Evolutionary conservation across 2,797 vertebrate species (phyloP).

Genomic region (Furcifer pardalis): DNA sequence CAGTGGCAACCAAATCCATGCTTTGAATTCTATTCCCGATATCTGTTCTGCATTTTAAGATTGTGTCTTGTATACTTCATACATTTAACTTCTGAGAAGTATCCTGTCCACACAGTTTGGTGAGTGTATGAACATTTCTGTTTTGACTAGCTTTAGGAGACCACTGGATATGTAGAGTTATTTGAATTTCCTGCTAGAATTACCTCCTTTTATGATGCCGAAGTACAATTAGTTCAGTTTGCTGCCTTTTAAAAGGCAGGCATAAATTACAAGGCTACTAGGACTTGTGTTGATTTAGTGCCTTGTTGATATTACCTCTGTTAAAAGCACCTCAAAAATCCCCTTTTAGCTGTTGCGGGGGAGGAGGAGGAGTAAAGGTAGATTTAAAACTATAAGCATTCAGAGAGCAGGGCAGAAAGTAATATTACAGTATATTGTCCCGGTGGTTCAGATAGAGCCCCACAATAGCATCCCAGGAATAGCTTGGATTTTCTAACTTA

Average conservation of each 20-base stretch:
- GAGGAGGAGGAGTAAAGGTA: slow-evolving; percentile 22
- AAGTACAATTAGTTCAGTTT: slow-evolving; percentile 79
- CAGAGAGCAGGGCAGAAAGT: not conserved
- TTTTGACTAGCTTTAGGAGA: slow-evolving; percentile 37
- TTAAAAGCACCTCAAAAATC: slow-evolving; percentile 52
- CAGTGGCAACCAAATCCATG: not conserved
- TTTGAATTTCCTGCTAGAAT: slow-evolving; percentile 74
- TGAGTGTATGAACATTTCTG: not conserved
- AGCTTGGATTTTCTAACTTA: slow-evolving; percentile 48
- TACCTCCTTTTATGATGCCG: slow-evolving; percentile 74
- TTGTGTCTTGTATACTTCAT: not conserved
- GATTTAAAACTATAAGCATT: slow-evolving; percentile 14
- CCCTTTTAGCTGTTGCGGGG: slow-evolving; percentile 37
- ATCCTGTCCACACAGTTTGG: not conserved
- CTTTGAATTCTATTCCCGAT: not conserved
- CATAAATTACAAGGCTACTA: slow-evolving; percentile 78
- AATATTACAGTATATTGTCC: slow-evolving; percentile 22
- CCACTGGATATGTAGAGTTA: slow-evolving; percentile 65
- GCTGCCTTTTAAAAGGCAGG: slow-evolving; percentile 78
- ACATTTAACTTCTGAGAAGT: not conserved
- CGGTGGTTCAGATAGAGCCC: slow-evolving; percentile 2
- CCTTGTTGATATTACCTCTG: slow-evolving; percentile 68
- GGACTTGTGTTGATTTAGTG: slow-evolving; percentile 67
- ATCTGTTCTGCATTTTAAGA: not conserved
- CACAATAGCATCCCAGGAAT: slow-evolving; percentile 23